A percentile compares a stretch with the other conserved stretches of the same genome.
Evolutionary conservation across 2,888 invertebrate genomes (phyloP).

Genomic region (Ectobius pallidus): DNA sequence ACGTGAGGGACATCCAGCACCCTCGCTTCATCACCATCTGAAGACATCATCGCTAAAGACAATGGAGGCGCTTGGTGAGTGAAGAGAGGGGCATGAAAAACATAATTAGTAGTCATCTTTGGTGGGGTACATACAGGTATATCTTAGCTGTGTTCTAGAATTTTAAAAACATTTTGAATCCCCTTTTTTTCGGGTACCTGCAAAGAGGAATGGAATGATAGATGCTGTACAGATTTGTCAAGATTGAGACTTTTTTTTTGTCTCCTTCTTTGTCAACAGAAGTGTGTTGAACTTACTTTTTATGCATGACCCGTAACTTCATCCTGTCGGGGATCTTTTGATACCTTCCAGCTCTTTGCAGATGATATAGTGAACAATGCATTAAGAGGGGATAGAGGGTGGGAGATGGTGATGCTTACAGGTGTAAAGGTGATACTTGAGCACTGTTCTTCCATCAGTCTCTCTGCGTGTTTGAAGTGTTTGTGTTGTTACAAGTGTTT

Average conservation of each 20-base stretch:
- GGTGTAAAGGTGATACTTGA: neutral
- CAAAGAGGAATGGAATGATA: neutral
- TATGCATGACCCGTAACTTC: neutral
- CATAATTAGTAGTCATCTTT: neutral
- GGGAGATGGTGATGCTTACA: neutral
- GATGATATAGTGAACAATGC: neutral
- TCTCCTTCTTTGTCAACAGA: neutral
- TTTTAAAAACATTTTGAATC: neutral
- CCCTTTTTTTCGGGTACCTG: neutral
- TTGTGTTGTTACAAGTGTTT: neutral
- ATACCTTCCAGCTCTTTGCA: neutral
- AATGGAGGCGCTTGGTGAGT: constrained; percentile 34
- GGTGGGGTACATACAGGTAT: neutral
- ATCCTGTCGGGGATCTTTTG: constrained; percentile 20
- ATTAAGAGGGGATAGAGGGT: neutral
- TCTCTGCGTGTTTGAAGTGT: neutral
- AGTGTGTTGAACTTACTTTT: neutral
- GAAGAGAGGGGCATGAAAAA: neutral
- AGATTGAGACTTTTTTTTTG: neutral
- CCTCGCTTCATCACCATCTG: neutral
- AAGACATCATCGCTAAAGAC: neutral
- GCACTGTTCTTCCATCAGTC: neutral
- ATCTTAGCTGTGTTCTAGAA: constrained; percentile 1
- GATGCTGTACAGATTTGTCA: neutral
- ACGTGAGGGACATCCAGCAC: constrained; percentile 1